Evolutionary conservation across 92 coral and sea anemone species (phyloP).

Genomic region (Pocillopora grandis): DNA sequence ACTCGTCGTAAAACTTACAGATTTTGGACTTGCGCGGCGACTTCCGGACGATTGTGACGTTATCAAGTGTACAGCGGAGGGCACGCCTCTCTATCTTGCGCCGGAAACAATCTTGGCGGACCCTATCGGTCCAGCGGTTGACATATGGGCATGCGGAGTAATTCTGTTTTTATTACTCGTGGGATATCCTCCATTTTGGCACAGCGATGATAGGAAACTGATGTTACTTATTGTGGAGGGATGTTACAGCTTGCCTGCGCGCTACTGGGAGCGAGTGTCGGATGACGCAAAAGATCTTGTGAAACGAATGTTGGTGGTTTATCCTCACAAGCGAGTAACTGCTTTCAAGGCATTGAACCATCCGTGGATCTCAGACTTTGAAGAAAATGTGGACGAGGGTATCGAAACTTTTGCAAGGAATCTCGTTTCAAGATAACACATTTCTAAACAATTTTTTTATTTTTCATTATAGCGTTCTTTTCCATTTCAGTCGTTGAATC

Average conservation of each 20-base stretch:
- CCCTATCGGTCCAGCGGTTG: constrained; percentile 92
- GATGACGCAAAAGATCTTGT: constrained; percentile 79
- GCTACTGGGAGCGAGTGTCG: constrained; percentile 68
- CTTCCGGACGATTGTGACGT: constrained; percentile 76
- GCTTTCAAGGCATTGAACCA: constrained; percentile 81
- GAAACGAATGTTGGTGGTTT: constrained; percentile 70
- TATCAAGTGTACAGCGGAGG: constrained; percentile 68
- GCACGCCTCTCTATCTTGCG: constrained; percentile 94
- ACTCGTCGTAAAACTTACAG: constrained; percentile 74
- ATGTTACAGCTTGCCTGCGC: constrained; percentile 59
- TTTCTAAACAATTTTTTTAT: background rate
- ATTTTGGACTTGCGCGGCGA: constrained; percentile 88
- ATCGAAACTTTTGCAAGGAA: background rate
- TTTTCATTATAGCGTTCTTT: too few relatives aligned
- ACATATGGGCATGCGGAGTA: constrained; percentile 96
- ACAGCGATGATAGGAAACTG: constrained; percentile 70
- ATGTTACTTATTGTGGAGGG: constrained; percentile 78
- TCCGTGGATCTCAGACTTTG: constrained; percentile 76
- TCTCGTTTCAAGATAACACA: background rate
- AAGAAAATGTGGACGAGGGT: background rate
- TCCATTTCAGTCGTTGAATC: background rate
- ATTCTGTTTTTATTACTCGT: constrained; percentile 74
- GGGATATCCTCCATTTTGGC: constrained; percentile 98
- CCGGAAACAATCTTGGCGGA: constrained; percentile 93
- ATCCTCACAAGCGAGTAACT: constrained; percentile 72